Base-by-base conservation (phyloP, 1,140 invertebrate genomes). In the Paralvinella palmiformis region DNA sequence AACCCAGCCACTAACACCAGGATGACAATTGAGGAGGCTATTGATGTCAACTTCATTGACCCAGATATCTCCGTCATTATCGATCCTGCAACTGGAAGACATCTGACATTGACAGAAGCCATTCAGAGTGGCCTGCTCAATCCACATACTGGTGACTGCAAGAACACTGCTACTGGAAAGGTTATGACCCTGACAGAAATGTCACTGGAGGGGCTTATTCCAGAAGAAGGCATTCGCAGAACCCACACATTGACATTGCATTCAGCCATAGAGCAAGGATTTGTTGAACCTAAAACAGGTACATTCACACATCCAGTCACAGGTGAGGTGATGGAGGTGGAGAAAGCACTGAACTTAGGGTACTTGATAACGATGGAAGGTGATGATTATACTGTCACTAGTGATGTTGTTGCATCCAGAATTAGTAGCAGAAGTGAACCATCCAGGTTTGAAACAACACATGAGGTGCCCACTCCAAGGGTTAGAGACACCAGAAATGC, bases 111-210 rank as follows among this genome's bases (percentile, higher is more conserved):
- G 10, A 73, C 73, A 52, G 80, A 94, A 78, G 89, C 92, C 17
- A 90, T 96, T 37, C 86, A 90, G 66, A 86, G 87, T 70, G 88
- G 88, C 68, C 82, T 90, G 69, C 83, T 98, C 24, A 90, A 96
- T 79, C 87, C 92, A 7, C 88, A 88, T 75, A 89, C 88, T 35
- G 94, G 93, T 13, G 87, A 92, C 74, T 81, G 97, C 52, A 79
- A 91, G 56, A 90, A 98, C 79, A 84, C 87, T 4, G 84, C 84
- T 69, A 88, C 85, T 7, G 72, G 73, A 22, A 69, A 69, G 55
- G 64, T 62, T 13, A 41, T 78, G 50, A 71, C 72, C 7, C 62
- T 78, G 31, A 72, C 79, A 36, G 70, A 78, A 65, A 75, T 78
- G 37, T 63, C 72, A 1, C 62, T 70, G 44, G 66, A 72, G 62